phyloP scores from a whole-genome alignment of 2,888 invertebrate genomes.

The Blera fallax region DNA sequence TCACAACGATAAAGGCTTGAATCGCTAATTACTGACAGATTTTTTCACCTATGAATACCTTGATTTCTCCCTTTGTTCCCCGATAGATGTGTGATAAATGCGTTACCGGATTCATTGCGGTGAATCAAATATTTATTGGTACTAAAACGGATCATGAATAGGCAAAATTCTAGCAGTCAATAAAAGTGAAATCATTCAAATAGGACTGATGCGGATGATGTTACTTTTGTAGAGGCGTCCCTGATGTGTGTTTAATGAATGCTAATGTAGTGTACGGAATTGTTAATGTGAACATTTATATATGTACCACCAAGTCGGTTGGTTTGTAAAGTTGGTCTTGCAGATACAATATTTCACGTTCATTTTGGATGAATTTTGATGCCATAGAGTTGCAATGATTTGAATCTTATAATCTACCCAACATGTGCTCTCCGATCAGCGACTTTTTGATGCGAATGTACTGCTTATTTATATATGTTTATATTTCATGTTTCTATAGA shows the following conservation, averaged over 20 bases:
- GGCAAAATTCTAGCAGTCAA: background rate
- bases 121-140: background rate
- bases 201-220: background rate
- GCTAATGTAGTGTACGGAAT: background rate
- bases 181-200: background rate
- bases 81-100: background rate
- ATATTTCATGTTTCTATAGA: too few relatives aligned
- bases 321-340: too few relatives aligned
- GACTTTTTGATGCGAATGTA: too few relatives aligned
- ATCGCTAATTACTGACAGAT: constrained; percentile 21
- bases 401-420: too few relatives aligned
- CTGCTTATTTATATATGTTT: too few relatives aligned
- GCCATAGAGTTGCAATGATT: background rate
- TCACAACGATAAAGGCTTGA: constrained; percentile 3
- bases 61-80: background rate
- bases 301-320: background rate
- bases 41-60: background rate
- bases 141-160: background rate
- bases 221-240: background rate
- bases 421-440: too few relatives aligned
- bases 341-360: too few relatives aligned
- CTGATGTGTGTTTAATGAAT: background rate
- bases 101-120: background rate
- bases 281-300: background rate
- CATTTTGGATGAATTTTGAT: too few relatives aligned